Evolutionary conservation across 2,888 invertebrate genomes (phyloP).

Genomic region (Temnothorax rugatulus): DNA sequence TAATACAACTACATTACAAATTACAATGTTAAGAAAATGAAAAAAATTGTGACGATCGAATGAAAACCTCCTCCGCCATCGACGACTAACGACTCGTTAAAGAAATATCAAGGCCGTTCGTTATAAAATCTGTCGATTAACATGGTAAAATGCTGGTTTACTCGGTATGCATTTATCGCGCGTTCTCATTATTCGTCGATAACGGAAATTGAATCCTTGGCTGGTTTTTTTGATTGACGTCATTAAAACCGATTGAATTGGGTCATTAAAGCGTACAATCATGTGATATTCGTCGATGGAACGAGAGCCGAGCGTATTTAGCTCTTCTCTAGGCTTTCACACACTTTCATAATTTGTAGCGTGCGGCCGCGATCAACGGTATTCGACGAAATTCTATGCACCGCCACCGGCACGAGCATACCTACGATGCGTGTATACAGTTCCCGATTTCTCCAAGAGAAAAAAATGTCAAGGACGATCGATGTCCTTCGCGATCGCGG

Average conservation of each 20-base stretch:
- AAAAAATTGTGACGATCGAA: background rate
- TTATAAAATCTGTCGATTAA: slow-evolving; percentile 20
- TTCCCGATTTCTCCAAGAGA: slow-evolving; percentile 12
- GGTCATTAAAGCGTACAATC: slow-evolving; percentile 36
- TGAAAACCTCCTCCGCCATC: background rate
- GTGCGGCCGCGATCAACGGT: slow-evolving; percentile 26
- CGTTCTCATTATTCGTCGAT: slow-evolving; percentile 27
- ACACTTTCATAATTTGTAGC: slow-evolving; percentile 50
- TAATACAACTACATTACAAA: background rate
- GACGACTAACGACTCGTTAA: background rate
- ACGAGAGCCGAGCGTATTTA: slow-evolving; percentile 14
- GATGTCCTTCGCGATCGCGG: background rate
- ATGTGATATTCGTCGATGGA: background rate
- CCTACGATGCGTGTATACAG: background rate
- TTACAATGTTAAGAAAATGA: background rate
- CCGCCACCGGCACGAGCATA: background rate
- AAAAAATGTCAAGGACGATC: background rate
- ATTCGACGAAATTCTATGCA: slow-evolving; percentile 44
- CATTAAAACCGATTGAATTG: slow-evolving; percentile 37
- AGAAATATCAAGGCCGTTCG: background rate
- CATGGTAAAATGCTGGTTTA: background rate
- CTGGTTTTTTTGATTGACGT: slow-evolving; percentile 1
- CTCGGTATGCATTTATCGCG: background rate
- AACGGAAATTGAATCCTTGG: slow-evolving; percentile 31
- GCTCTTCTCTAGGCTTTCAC: slow-evolving; percentile 43